These are phyloP conservation scores for Saguinus imperator DNA, from an alignment of 2,113 vertebrate species.

Conservation along the genomic window DNA sequence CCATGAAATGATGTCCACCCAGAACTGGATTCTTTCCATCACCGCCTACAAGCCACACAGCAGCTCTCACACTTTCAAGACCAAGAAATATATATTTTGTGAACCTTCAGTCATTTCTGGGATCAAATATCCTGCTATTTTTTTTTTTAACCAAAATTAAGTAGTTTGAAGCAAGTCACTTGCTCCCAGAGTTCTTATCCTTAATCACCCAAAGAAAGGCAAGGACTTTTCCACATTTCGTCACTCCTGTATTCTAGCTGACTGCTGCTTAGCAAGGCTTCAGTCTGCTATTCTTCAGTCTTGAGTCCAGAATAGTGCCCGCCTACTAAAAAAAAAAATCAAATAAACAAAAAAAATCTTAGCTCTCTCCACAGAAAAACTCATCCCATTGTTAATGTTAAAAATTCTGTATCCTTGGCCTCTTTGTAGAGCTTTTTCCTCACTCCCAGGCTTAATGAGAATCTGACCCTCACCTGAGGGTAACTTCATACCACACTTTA, in stretches of 20 bases:
- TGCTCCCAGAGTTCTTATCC: not conserved
- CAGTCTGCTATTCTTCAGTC: not conserved
- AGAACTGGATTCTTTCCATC: not conserved
- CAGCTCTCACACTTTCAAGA: not conserved
- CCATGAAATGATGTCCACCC: not conserved
- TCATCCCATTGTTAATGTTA: not conserved
- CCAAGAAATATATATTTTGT: not conserved
- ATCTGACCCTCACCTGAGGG: not conserved
- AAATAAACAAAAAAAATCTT: not conserved
- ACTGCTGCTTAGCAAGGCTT: not conserved
- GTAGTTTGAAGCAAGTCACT: not conserved
- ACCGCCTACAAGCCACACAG: not conserved
- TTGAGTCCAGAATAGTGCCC: not conserved
- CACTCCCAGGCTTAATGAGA: not conserved
- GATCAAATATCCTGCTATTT: not conserved
- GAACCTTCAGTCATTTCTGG: not conserved
- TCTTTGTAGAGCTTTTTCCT: not conserved
- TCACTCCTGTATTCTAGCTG: not conserved
- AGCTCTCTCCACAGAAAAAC: not conserved
- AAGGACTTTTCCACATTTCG: not conserved
- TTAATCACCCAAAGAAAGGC: too few species aligned
- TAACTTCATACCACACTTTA: not conserved
- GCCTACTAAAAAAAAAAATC: too few species aligned
- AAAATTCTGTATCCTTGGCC: not conserved
- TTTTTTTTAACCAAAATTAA: not conserved